Evolutionary conservation across 2,888 invertebrate species (phyloP), one percentile per base, ranked within the genome.

Genomic region (Chrysolina oricalcia): DNA sequence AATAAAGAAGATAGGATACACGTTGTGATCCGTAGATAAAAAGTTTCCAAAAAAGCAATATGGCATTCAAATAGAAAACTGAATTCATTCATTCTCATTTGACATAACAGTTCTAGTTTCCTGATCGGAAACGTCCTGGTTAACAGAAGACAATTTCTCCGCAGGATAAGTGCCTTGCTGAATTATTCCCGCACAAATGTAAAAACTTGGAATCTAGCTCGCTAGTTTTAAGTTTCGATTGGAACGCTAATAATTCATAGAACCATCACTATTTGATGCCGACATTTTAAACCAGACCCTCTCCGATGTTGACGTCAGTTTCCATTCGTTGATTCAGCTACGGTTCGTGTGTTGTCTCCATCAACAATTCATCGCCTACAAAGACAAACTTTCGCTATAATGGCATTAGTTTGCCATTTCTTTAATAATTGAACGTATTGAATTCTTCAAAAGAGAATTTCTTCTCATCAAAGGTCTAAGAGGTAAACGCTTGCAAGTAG

Each of bases 191-290:
- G 77, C 81, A 75, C 75, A 76, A 81, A 81, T 83, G 83, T 83
- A 83, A 83, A 84, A 85, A 84, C 81, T 83, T 85, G 77, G 80
- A 80, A 81, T 76, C 75, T 68, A 76, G 73, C 40, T 72, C 56
- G 46, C 50, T 83, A 82, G 83, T 81, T 85, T 82, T 81, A 84
- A 85, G 84, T 86, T 85, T 85, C 85, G 84, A 86, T 86, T 86
- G 83, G 82, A 78, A 82, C 70, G 82, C 81, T 80, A 86, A 86
- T 86, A 86, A 86, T 86, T 86, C 80, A 86, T 81, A 74, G 79
- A 67, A 72, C 82, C 83, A 82, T 86, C 83, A 83, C 80, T 84
- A 84, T 85, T 86, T 82, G 82, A 84, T 84, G 84, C 79, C 83
- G 85, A 85, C 85, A 85, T 85, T 86, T 85, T 86, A 86, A 86